Percentiles rank a stretch among this genome's conserved stretches.
These are phyloP conservation scores for Coelopa frigida DNA, from an alignment of 1,140 invertebrate species.

Conservation along the genomic window DNA sequence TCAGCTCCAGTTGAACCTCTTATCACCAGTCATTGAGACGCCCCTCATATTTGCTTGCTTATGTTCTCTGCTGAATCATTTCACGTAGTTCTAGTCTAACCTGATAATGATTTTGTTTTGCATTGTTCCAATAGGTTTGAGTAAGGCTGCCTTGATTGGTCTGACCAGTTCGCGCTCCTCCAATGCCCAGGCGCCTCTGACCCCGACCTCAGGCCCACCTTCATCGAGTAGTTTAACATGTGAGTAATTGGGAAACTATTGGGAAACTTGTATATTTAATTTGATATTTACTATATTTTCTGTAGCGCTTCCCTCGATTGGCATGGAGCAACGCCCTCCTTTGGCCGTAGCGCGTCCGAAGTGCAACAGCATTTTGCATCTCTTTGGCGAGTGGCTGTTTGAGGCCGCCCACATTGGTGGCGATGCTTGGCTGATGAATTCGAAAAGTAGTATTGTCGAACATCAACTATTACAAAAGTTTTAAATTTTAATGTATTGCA, in stretches of 20 bases:
- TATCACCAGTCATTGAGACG: too few species aligned
- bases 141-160: slow-evolving; percentile 70
- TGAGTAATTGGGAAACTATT: slow-evolving; percentile 42
- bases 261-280: too few species aligned
- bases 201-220: slow-evolving; percentile 61
- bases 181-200: slow-evolving; percentile 57
- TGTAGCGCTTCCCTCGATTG: slow-evolving; percentile 46
- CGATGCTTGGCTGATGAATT: slow-evolving; percentile 52
- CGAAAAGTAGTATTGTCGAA: slow-evolving; percentile 44
- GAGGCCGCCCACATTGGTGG: slow-evolving; percentile 87
- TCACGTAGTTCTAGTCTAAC: too few species aligned
- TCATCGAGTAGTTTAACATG: slow-evolving; percentile 59
- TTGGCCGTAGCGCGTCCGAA: slow-evolving; percentile 73
- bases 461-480: background rate
- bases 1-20: too few species aligned
- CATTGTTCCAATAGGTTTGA: slow-evolving; percentile 72
- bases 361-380: slow-evolving; percentile 88
- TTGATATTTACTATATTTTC: background rate
- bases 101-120: too few species aligned
- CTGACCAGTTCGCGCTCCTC: slow-evolving; percentile 62
- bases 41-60: too few species aligned
- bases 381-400: slow-evolving; percentile 96
- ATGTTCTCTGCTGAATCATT: too few species aligned
- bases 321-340: slow-evolving; percentile 52
- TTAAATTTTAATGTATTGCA: slow-evolving; percentile 11